Conservation (phyloP, 2,113 vertebrate species). For the Otocyon megalotis region DNA sequence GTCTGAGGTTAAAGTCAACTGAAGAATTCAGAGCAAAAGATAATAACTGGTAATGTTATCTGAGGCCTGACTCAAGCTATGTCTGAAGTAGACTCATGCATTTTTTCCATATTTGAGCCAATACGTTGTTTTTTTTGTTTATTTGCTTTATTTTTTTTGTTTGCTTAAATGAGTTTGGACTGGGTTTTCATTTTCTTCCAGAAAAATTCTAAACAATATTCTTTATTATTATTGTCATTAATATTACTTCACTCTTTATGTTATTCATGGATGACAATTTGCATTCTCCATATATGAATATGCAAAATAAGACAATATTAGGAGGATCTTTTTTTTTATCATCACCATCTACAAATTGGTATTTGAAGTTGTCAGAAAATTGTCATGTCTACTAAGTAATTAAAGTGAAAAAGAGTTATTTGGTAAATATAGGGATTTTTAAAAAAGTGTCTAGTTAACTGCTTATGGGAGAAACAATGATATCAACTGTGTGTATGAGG, state of each 20-base stretch:
- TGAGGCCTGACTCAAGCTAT: neutral
- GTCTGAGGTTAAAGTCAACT: neutral
- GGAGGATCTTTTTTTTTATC: neutral
- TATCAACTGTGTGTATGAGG: neutral
- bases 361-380: constrained; percentile 48
- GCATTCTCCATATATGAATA: neutral
- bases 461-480: neutral
- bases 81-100: neutral
- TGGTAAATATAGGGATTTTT: neutral
- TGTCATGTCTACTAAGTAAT: neutral
- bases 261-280: neutral
- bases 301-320: neutral
- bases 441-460: neutral
- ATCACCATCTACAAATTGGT: neutral
- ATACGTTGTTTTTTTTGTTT: neutral
- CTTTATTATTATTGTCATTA: neutral
- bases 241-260: neutral
- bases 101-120: neutral
- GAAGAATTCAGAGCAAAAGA: neutral
- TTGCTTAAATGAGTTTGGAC: neutral
- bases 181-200: neutral
- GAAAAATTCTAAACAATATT: neutral
- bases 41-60: neutral
- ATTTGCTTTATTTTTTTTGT: neutral
- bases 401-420: neutral